A percentile compares a stretch with the other conserved stretches of the same genome.
These are phyloP conservation scores for Rutpela maculata DNA, from an alignment of 2,888 invertebrate genomes.

Conservation along the genomic window DNA sequence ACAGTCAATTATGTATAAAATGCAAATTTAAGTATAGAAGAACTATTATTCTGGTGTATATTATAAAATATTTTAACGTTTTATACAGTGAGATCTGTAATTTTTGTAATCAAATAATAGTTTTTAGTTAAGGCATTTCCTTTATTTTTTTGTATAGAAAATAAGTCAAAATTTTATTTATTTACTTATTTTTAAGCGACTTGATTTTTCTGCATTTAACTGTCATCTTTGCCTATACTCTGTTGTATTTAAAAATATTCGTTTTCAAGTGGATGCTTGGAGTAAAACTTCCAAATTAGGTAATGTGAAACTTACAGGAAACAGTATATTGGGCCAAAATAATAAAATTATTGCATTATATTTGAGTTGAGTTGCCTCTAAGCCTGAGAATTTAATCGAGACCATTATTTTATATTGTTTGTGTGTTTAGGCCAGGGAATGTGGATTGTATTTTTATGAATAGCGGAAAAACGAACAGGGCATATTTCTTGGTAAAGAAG, in stretches of 20 bases:
- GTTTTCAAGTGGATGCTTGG: slow-evolving; percentile 7
- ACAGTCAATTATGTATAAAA: slow-evolving; percentile 37
- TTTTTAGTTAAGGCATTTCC: neutral
- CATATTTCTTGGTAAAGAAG: no score
- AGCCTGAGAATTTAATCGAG: no score
- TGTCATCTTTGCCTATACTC: slow-evolving; percentile 13
- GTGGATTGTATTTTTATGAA: no score
- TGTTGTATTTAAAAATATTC: neutral
- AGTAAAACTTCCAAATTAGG: neutral
- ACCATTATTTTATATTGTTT: no score
- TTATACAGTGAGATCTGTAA: neutral
- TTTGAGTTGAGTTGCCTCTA: no score
- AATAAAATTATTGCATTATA: no score
- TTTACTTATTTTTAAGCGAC: slow-evolving; percentile 31
- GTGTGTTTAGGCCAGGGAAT: no score
- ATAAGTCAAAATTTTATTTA: slow-evolving; percentile 34
- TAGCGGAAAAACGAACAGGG: no score
- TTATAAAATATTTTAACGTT: slow-evolving; percentile 4
- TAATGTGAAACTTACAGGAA: neutral
- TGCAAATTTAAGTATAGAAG: slow-evolving; percentile 15
- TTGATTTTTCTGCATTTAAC: slow-evolving; percentile 33
- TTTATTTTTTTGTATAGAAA: slow-evolving; percentile 7
- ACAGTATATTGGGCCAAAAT: neutral
- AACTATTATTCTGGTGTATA: neutral
- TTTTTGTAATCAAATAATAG: slow-evolving; percentile 9